These are phyloP conservation scores for Cercopithecus diana DNA, from an alignment of 2,797 vertebrate species.

Conservation along the genomic window DNA sequence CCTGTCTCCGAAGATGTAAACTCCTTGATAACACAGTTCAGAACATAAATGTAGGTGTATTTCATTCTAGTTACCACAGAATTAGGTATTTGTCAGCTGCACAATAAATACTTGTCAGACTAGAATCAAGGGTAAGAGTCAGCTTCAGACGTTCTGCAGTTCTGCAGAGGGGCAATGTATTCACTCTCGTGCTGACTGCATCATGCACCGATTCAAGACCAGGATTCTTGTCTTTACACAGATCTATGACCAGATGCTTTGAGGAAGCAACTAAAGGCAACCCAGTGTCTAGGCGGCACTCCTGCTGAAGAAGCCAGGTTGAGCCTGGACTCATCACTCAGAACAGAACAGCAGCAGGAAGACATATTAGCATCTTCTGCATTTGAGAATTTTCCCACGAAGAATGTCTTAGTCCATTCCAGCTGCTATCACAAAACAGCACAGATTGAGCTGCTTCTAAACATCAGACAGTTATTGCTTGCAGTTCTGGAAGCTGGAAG, in stretches of 20 bases:
- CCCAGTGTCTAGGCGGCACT: not conserved
- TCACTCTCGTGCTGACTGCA: not conserved
- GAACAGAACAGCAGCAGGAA: not conserved
- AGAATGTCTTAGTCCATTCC: not conserved
- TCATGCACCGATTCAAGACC: rapidly evolving
- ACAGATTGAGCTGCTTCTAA: not conserved
- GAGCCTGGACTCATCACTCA: rapidly evolving
- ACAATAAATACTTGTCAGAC: not conserved
- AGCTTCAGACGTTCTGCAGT: not conserved
- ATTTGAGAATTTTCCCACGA: not conserved
- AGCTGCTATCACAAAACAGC: not conserved
- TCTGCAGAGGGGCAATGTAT: not conserved
- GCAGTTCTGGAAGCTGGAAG: not conserved
- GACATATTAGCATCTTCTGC: rapidly evolving
- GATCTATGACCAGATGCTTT: too few relatives aligned
- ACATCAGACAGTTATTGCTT: not conserved
- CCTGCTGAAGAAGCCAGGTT: rapidly evolving
- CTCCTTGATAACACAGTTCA: not conserved
- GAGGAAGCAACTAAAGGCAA: too few relatives aligned
- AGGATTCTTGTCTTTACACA: not conserved
- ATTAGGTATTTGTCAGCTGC: too few relatives aligned
- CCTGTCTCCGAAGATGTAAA: not conserved
- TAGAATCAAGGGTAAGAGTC: not conserved
- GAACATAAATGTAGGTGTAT: not conserved
- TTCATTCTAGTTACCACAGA: rapidly evolving